Conservation (phyloP, 2,888 invertebrate genomes). For the Chaetogeoica ovagalla region DNA sequence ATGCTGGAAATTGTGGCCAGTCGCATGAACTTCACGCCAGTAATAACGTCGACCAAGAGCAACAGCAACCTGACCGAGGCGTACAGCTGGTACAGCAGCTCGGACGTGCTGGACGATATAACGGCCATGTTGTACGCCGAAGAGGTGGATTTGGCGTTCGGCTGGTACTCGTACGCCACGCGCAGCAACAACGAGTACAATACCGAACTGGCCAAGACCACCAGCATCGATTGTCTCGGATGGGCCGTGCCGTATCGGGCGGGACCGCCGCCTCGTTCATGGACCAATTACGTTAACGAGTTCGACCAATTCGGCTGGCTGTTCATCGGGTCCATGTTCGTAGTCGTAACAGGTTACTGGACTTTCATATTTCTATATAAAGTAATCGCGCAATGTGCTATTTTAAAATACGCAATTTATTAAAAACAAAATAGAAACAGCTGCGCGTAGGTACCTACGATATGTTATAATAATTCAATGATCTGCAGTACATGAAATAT, state of each 20-base stretch:
- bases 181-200: conserved; percentile 31
- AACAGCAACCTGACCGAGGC: background rate
- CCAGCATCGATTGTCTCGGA: conserved; percentile 55
- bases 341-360: conserved; percentile 40
- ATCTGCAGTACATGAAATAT: no score
- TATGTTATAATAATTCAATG: no score
- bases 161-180: conserved; percentile 55
- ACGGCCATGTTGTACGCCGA: conserved; percentile 35
- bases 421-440: no score
- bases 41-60: conserved; percentile 37
- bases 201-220: conserved; percentile 47
- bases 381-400: background rate
- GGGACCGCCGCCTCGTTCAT: conserved; percentile 48
- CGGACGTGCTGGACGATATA: conserved; percentile 49
- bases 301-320: conserved; percentile 52
- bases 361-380: background rate
- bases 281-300: conserved; percentile 54
- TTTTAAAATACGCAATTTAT: no score
- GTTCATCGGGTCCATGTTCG: conserved; percentile 42
- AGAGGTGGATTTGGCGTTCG: conserved; percentile 54
- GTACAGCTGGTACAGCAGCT: conserved; percentile 53
- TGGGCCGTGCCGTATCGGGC: conserved; percentile 55
- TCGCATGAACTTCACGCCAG: conserved; percentile 55
- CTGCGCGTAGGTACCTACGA: no score
- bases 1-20: conserved; percentile 54